Evolutionary conservation across 2,888 invertebrate species (phyloP).

Genomic region (Nematopogon swammerdamellus): DNA sequence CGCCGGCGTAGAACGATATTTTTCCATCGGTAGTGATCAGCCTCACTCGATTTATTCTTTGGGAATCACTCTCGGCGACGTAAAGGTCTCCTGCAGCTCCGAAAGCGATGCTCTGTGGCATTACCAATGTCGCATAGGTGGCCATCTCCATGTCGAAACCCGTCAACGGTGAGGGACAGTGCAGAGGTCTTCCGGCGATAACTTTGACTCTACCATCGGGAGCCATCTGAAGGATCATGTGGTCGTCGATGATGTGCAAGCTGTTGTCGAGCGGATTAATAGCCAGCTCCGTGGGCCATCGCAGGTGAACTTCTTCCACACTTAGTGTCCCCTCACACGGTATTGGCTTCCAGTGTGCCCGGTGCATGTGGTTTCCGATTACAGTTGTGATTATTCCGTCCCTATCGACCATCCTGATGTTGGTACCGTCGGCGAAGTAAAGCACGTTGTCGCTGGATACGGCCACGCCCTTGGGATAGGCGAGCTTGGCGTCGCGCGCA

Average conservation of each 20-base stretch:
- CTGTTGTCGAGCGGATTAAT: conserved; percentile 94
- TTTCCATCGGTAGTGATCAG: conserved; percentile 92
- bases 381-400: conserved; percentile 91
- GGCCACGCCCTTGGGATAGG: conserved; percentile 95
- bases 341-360: conserved; percentile 91
- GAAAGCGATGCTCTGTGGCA: conserved; percentile 93
- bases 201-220: conserved; percentile 89
- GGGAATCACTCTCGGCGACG: conserved; percentile 94
- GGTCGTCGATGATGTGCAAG: conserved; percentile 93
- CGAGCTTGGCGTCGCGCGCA: conserved; percentile 89
- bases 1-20: conserved; percentile 90
- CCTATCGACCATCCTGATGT: conserved; percentile 88
- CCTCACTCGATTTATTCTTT: conserved; percentile 87
- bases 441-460: conserved; percentile 88
- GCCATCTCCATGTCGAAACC: conserved; percentile 84
- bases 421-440: conserved; percentile 95
- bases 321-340: conserved; percentile 89
- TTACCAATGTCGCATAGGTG: conserved; percentile 85
- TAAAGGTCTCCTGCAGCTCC: conserved; percentile 89
- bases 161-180: conserved; percentile 81
- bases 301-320: conserved; percentile 88
- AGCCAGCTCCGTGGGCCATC: conserved; percentile 95
- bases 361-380: conserved; percentile 90
- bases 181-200: conserved; percentile 89
- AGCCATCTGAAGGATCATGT: conserved; percentile 90